These are phyloP conservation scores for Drosophila colorata DNA, from an alignment of 2,888 invertebrate genomes.

Conservation along the genomic window DNA sequence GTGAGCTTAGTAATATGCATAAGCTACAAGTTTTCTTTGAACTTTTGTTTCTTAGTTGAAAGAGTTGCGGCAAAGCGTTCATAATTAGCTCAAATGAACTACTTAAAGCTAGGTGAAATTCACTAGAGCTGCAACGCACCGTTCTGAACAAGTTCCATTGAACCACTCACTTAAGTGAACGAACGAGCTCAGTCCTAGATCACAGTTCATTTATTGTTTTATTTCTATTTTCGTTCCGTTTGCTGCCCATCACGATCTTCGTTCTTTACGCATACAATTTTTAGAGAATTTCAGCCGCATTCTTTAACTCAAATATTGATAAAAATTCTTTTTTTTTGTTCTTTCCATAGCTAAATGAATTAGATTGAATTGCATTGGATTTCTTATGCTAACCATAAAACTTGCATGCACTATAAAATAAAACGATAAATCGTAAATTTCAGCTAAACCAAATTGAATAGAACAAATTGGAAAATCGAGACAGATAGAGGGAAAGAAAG, in stretches of 20 bases:
- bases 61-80: too few species aligned
- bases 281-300: too few species aligned
- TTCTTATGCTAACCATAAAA: slow-evolving; percentile 8
- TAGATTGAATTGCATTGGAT: slow-evolving; percentile 2
- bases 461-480: slow-evolving; percentile 25
- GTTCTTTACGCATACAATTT: too few species aligned
- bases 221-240: too few species aligned
- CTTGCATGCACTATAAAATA: slow-evolving; percentile 23
- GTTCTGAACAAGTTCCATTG: too few species aligned
- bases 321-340: not conserved
- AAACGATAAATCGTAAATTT: slow-evolving; percentile 41
- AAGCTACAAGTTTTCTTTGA: not conserved
- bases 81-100: not conserved
- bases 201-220: too few species aligned
- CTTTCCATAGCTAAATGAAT: not conserved
- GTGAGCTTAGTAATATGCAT: not conserved
- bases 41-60: not conserved
- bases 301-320: not conserved
- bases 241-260: too few species aligned
- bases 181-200: too few species aligned
- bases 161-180: too few species aligned
- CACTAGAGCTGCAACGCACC: too few species aligned
- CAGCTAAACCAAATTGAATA: slow-evolving; percentile 27
- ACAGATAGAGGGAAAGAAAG: not conserved
- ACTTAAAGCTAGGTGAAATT: too few species aligned